A percentile compares a stretch with the other conserved stretches of the same genome.
Evolutionary conservation across 2,888 invertebrate species (phyloP).

Genomic region (Eudemis profundana): DNA sequence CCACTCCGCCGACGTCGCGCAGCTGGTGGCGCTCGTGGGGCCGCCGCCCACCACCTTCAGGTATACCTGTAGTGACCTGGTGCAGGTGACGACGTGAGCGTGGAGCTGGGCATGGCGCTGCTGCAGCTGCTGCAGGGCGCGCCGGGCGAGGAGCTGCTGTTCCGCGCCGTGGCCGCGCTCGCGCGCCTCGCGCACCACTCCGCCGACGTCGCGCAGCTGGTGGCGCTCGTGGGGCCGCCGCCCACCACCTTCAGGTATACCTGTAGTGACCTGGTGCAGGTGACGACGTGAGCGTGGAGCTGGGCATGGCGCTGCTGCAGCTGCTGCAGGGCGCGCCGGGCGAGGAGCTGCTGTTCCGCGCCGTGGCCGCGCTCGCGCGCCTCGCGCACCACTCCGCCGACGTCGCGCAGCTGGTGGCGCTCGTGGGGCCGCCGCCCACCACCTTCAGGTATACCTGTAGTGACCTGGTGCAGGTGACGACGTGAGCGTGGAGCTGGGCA

Average conservation of each 20-base stretch:
- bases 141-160: constrained; percentile 92
- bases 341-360: constrained; percentile 92
- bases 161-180: constrained; percentile 91
- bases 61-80: constrained; percentile 47
- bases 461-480: constrained; percentile 89
- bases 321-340: constrained; percentile 92
- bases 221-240: constrained; percentile 96
- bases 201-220: constrained; percentile 94
- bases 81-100: constrained; percentile 95
- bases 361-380: constrained; percentile 90
- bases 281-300: constrained; percentile 96
- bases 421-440: constrained; percentile 95
- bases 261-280: constrained; percentile 78
- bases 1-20: constrained; percentile 94
- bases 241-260: constrained; percentile 90
- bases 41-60: constrained; percentile 93
- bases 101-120: constrained; percentile 95
- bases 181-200: constrained; percentile 91
- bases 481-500: constrained; percentile 95
- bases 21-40: constrained; percentile 95
- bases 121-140: constrained; percentile 94
- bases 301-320: constrained; percentile 96
- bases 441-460: constrained; percentile 86
- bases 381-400: constrained; percentile 92
- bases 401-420: constrained; percentile 94